These are phyloP conservation scores for Ia io DNA, from an alignment of 2,113 vertebrate genomes.

Conservation along the genomic window DNA sequence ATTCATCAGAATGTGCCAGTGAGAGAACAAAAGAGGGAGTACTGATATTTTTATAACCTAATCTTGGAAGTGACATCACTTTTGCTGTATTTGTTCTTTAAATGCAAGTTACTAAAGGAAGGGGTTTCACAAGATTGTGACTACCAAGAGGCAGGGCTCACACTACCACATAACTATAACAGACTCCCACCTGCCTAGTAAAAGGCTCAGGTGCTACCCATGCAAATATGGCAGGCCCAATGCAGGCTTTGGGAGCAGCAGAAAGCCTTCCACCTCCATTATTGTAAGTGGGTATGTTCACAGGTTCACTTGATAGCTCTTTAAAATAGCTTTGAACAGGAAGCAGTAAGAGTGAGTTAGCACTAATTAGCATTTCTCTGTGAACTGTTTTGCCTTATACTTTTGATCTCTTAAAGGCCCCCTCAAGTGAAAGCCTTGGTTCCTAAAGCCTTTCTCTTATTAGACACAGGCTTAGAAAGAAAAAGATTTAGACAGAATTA, in stretches of 20 bases:
- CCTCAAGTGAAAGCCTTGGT: background rate
- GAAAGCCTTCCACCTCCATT: background rate
- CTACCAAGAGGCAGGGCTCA: background rate
- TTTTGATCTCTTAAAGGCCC: background rate
- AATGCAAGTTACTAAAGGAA: background rate
- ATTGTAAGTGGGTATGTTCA: background rate
- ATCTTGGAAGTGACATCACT: background rate
- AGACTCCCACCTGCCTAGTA: background rate
- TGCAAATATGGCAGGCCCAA: background rate
- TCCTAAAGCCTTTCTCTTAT: background rate
- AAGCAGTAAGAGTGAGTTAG: background rate
- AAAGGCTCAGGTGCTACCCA: background rate
- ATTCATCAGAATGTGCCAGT: background rate
- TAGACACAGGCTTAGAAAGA: background rate
- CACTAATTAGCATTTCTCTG: conserved; percentile 5
- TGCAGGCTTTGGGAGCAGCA: background rate
- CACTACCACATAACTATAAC: background rate
- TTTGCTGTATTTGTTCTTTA: background rate
- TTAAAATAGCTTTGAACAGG: background rate
- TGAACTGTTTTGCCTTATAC: background rate
- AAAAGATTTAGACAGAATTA: background rate
- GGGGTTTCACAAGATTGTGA: background rate
- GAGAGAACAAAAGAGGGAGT: background rate
- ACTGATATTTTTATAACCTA: background rate
- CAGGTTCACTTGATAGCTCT: background rate